A percentile compares a stretch with the other conserved stretches of the same genome.
Conservation (phyloP, 2,113 vertebrate species). For the Ranitomeya variabilis region DNA sequence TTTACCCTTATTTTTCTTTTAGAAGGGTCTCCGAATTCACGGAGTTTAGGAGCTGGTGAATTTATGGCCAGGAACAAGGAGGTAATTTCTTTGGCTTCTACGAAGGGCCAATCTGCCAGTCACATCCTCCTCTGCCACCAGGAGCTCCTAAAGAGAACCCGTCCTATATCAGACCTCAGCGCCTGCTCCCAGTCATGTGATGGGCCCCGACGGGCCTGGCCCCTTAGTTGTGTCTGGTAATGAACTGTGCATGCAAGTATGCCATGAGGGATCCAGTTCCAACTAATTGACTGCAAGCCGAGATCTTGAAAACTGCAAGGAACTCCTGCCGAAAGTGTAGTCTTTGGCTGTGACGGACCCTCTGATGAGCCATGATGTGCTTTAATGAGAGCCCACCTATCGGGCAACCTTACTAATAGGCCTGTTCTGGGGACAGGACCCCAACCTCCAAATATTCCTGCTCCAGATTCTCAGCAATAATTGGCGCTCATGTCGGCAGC, state of each 20-base stretch:
- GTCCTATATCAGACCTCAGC: neutral
- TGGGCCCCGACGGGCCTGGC: too few species aligned
- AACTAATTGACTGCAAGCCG: neutral
- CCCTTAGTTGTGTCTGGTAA: neutral
- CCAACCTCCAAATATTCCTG: neutral
- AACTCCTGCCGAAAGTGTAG: too few species aligned
- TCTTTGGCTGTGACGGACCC: too few species aligned
- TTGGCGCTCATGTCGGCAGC: neutral
- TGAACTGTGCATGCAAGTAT: neutral
- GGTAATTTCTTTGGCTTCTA: too few species aligned
- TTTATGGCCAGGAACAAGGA: too few species aligned
- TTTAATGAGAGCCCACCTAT: too few species aligned
- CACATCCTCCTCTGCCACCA: neutral
- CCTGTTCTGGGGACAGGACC: neutral
- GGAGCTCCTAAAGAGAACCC: neutral
- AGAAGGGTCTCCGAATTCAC: neutral
- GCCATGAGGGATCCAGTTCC: neutral
- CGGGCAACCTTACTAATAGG: too few species aligned
- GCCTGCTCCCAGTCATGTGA: too few species aligned
- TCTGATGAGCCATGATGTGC: too few species aligned
- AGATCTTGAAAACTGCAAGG: neutral
- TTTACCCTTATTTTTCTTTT: too few species aligned
- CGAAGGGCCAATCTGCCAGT: neutral
- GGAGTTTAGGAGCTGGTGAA: neutral
- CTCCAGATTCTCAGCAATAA: slow-evolving; percentile 46